Evolutionary conservation across 1,140 invertebrate genomes (phyloP), one percentile per base, ranked within the genome.

Genomic region (Lethocerus indicus): DNA sequence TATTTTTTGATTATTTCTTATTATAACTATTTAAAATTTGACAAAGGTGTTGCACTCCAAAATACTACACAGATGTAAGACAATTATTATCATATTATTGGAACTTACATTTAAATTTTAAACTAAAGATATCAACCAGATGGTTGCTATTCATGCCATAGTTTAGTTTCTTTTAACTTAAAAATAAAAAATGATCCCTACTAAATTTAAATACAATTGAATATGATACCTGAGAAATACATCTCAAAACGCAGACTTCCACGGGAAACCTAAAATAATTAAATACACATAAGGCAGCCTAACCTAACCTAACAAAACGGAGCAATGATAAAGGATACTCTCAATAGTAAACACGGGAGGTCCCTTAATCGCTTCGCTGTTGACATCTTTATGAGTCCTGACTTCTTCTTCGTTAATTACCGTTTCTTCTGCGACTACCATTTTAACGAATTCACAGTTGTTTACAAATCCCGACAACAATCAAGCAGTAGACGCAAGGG

Each of bases 321-420:
- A 6, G 36, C 36, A 53, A 21, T 13, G 26, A 1, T 20, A 53
- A 57, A 57, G 55, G 56, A 58, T 58, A 58, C 56, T 58, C 54
- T 56, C 54, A 27, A 59, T 36, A 1, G 54, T 54, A 39, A 56
- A 58, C 7, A 56, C 39, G 4, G 44, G 47, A 27, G 39, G 32
- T 24, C 41, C n/a, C 18, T 47, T 26, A 52, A 25, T 46, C 29
- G 53, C 56, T 20, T 49, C 50, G n/a, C n/a, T n/a, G n/a, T n/a
- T n/a, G n/a, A n/a, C n/a, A n/a, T n/a, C n/a, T n/a, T n/a, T n/a
- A n/a, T n/a, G n/a, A 12, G 29, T 37, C 14, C 41, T 16, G n/a
- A 20, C 44, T 39, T 55, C 45, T 5, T 37, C 29, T 18, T 42
- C 36, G 12, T 29, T 43, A 28, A 48, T 48, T 26, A 54, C 53